Conservation (phyloP, 2,888 invertebrate species). For the Meandrusa payeni region DNA sequence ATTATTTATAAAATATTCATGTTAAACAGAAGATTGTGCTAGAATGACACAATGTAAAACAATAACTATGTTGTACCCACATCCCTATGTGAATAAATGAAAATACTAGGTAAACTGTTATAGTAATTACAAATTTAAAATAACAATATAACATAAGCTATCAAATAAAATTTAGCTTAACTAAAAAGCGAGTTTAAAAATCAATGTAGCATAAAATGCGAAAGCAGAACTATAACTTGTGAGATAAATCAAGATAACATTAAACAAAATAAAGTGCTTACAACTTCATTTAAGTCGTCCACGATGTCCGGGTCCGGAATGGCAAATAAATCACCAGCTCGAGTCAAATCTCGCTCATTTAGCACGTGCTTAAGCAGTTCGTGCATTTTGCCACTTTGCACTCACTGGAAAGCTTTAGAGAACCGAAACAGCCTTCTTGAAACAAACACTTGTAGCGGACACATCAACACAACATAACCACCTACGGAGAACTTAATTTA, state of each 20-base stretch:
- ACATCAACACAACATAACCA: conserved; percentile 45
- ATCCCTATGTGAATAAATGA: too few relatives aligned
- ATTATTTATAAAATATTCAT: too few relatives aligned
- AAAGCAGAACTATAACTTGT: too few relatives aligned
- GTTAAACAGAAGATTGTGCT: too few relatives aligned
- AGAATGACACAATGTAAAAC: too few relatives aligned
- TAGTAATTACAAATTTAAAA: too few relatives aligned
- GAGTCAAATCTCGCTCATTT: conserved; percentile 92
- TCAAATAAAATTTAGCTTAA: too few relatives aligned
- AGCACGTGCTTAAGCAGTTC: conserved; percentile 94
- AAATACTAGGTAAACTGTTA: too few relatives aligned
- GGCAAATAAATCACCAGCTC: conserved; percentile 95
- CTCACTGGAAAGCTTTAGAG: conserved; percentile 12
- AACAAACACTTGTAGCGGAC: conserved; percentile 38
- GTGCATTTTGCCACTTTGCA: conserved; percentile 84
- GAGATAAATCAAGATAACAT: conserved; percentile 6
- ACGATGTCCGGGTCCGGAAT: conserved; percentile 93
- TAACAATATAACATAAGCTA: too few relatives aligned
- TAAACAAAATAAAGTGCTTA: conserved; percentile 64
- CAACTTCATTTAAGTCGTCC: conserved; percentile 90
- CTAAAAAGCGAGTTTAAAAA: too few relatives aligned
- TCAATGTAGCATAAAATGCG: too few relatives aligned
- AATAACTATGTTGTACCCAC: too few relatives aligned
- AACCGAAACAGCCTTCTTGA: conserved; percentile 31
- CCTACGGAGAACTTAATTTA: conserved; percentile 28